phyloP scores from a whole-genome alignment of 2,888 invertebrate genomes.

The Bedellia somnulentella region DNA sequence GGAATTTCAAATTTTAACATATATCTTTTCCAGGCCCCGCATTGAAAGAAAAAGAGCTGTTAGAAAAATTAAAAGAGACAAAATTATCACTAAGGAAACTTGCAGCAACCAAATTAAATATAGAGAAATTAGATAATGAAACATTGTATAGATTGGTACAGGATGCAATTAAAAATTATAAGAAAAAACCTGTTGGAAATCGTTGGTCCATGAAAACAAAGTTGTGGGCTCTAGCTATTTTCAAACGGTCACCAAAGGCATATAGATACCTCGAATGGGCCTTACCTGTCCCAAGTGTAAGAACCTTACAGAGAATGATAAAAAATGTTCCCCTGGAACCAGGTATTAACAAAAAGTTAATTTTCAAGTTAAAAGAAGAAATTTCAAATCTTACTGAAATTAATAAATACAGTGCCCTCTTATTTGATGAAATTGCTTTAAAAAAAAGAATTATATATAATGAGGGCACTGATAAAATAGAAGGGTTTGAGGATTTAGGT shows the following conservation, averaged over 20 bases:
- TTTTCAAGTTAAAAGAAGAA: constrained; percentile 4
- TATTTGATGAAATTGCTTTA: constrained; percentile 13
- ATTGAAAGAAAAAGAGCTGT: neutral
- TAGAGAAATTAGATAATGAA: neutral
- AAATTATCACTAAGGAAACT: neutral
- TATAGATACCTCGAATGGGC: constrained; percentile 5
- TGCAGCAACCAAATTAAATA: neutral
- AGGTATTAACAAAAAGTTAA: constrained; percentile 3
- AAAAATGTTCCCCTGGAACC: constrained; percentile 6
- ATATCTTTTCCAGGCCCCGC: neutral
- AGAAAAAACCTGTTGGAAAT: neutral
- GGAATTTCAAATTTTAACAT: neutral
- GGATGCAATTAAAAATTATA: constrained; percentile 1
- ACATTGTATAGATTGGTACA: neutral
- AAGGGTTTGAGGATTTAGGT: constrained; percentile 11
- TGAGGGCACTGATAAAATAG: constrained; percentile 7
- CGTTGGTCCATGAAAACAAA: neutral
- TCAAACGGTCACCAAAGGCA: constrained; percentile 8
- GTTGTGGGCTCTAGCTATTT: constrained; percentile 2
- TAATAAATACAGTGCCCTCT: constrained; percentile 7
- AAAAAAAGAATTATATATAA: constrained; percentile 9
- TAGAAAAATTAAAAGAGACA: neutral
- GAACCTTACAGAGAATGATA: constrained; percentile 6
- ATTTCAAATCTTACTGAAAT: constrained; percentile 5
- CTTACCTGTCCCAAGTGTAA: constrained; percentile 6